These are phyloP conservation scores for Saimiri boliviensis DNA, from an alignment of 2,113 vertebrate genomes.

Conservation along the genomic window DNA sequence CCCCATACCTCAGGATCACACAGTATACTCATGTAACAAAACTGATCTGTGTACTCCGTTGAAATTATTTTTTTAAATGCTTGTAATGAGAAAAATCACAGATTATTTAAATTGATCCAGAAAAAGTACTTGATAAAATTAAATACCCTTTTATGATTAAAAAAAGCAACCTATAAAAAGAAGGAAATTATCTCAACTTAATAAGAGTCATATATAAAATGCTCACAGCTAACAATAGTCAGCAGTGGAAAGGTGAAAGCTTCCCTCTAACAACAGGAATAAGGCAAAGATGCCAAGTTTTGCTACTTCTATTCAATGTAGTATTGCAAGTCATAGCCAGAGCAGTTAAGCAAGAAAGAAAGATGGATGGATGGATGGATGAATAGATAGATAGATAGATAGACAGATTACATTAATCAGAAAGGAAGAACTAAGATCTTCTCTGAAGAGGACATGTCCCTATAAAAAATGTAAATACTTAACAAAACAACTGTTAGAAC, in stretches of 20 bases:
- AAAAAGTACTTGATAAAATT: background rate
- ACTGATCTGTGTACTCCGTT: too few relatives aligned
- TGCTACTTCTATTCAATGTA: background rate
- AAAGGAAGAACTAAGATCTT: background rate
- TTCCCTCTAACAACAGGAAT: background rate
- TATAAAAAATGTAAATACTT: background rate
- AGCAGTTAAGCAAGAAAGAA: background rate
- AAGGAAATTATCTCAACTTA: background rate
- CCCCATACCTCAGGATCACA: too few relatives aligned
- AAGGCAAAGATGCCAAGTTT: background rate
- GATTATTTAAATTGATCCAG: background rate
- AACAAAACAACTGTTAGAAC: background rate
- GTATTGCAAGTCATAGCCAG: background rate
- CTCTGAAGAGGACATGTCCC: background rate
- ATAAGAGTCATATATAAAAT: background rate
- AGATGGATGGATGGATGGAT: too few relatives aligned
- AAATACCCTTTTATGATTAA: background rate
- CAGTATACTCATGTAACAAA: too few relatives aligned
- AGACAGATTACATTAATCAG: background rate
- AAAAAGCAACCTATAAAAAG: background rate
- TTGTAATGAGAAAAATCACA: too few relatives aligned
- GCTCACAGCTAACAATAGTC: background rate
- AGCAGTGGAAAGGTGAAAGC: background rate
- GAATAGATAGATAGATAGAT: too few relatives aligned
- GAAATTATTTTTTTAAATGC: too few relatives aligned